Conservation (phyloP, 2,113 vertebrate genomes). For the Pelvicachromis taeniatus region DNA sequence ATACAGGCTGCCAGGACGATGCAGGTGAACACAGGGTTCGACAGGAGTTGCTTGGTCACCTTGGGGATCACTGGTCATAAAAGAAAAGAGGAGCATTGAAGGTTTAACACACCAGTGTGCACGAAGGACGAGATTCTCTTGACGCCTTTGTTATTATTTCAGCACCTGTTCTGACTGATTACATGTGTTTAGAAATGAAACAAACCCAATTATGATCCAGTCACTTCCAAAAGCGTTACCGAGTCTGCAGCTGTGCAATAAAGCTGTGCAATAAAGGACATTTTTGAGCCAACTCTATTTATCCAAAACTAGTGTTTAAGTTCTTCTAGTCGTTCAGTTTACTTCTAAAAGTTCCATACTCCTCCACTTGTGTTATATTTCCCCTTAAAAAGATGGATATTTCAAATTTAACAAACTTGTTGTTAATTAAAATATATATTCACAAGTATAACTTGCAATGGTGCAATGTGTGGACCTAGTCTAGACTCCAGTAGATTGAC, state of each 20-base stretch:
- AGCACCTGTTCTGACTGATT: neutral
- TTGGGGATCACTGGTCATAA: slow-evolving; percentile 87
- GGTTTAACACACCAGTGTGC: neutral
- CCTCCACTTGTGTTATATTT: neutral
- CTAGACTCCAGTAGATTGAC: neutral
- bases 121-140: neutral
- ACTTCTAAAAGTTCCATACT: neutral
- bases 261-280: neutral
- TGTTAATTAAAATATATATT: neutral
- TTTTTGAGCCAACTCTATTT: neutral
- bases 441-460: neutral
- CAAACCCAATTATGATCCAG: neutral
- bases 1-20: slow-evolving; percentile 94
- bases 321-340: neutral
- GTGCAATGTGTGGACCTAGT: neutral
- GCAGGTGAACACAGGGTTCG: slow-evolving; percentile 97
- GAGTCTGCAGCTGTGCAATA: neutral
- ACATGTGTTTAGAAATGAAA: neutral
- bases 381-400: neutral
- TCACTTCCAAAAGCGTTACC: neutral
- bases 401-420: neutral
- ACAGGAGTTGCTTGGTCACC: slow-evolving; percentile 93
- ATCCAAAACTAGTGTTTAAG: neutral
- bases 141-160: neutral
- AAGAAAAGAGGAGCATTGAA: neutral